These are phyloP conservation scores for Acanthisitta chloris DNA, from an alignment of 2,113 vertebrate genomes.

Conservation along the genomic window DNA sequence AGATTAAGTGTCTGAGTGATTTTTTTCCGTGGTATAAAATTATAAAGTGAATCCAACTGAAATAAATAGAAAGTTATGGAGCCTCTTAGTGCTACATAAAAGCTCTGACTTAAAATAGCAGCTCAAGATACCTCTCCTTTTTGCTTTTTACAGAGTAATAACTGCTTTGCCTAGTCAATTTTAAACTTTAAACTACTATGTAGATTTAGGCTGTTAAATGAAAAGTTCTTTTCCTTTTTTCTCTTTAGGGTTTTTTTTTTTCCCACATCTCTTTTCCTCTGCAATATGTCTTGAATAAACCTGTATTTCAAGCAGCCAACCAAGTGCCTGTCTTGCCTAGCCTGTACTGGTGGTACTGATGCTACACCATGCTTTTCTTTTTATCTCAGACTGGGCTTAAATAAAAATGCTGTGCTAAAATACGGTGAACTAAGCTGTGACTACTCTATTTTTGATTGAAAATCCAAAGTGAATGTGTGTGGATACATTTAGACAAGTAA, in stretches of 20 bases:
- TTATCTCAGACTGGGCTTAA: not conserved
- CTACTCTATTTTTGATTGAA: not conserved
- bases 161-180: not conserved
- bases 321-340: not conserved
- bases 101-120: not conserved
- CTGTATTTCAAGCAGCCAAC: not conserved
- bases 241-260: not conserved
- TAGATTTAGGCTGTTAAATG: not conserved
- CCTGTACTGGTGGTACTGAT: not conserved
- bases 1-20: not conserved
- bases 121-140: not conserved
- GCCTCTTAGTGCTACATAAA: not conserved
- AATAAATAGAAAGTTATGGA: not conserved
- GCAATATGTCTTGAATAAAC: not conserved
- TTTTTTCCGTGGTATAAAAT: not conserved
- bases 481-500: not conserved
- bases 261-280: not conserved
- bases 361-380: fast-evolving
- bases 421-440: not conserved
- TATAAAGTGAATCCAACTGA: not conserved
- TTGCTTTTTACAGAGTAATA: not conserved
- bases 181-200: not conserved
- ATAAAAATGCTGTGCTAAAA: not conserved
- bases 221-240: not conserved
- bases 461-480: not conserved